phyloP scores from a whole-genome alignment of 1,140 invertebrate genomes.

The Panagrolaimus sp. region DNA sequence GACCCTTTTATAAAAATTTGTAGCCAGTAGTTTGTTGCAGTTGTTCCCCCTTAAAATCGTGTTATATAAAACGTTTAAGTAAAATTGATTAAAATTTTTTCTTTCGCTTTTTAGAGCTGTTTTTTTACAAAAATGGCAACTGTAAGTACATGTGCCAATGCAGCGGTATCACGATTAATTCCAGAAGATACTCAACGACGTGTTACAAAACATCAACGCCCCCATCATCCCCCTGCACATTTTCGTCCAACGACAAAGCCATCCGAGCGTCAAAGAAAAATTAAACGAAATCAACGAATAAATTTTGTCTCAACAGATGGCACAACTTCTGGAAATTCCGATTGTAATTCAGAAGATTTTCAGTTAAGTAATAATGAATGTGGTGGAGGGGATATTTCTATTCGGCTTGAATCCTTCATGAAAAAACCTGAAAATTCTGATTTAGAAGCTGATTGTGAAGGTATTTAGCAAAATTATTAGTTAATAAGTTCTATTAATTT shows the following conservation, averaged over 20 bases:
- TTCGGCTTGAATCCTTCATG: constrained; percentile 31
- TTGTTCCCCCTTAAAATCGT: too few species aligned
- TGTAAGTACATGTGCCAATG: background rate
- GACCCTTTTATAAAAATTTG: too few species aligned
- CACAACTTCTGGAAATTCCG: constrained; percentile 27
- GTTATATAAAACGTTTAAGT: too few species aligned
- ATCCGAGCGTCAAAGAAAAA: constrained; percentile 14
- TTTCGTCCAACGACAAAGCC: constrained; percentile 32
- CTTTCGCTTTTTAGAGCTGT: background rate
- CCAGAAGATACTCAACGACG: constrained; percentile 6
- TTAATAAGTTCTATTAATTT: too few species aligned
- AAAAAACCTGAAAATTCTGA: constrained; percentile 21
- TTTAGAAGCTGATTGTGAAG: constrained; percentile 33
- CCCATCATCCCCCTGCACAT: constrained; percentile 21
- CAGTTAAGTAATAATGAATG: constrained; percentile 13
- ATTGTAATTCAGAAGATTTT: constrained; percentile 17
- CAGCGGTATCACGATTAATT: background rate
- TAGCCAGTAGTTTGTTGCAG: too few species aligned
- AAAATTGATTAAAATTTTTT: too few species aligned
- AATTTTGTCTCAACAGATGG: constrained; percentile 30
- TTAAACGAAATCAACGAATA: constrained; percentile 15
- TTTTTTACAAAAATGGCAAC: constrained; percentile 8
- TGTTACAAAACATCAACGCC: constrained; percentile 17
- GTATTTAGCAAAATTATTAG: too few species aligned
- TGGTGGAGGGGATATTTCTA: background rate